Evolutionary conservation across 2,113 vertebrate genomes (phyloP).

Genomic region (Garra rufa): DNA sequence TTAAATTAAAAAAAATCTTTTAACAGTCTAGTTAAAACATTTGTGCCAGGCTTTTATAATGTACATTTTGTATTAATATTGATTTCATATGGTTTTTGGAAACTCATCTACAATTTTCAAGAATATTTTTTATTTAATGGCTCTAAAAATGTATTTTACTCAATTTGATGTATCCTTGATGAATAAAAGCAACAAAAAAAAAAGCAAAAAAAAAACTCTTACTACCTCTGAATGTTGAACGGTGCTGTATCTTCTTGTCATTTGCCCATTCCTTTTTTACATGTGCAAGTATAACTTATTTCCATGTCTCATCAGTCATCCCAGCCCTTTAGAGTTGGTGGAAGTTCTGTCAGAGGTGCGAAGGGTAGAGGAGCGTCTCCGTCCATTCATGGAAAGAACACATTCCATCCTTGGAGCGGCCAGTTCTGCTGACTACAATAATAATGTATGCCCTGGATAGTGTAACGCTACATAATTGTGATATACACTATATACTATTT

Average conservation of each 20-base stretch:
- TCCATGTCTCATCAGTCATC: conserved; percentile 73
- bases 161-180: background rate
- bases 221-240: background rate
- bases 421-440: conserved; percentile 83
- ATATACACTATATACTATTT: no score
- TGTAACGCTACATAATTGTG: background rate
- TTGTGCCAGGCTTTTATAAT: no score
- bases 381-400: conserved; percentile 88
- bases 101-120: no score
- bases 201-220: background rate
- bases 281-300: background rate
- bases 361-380: conserved; percentile 83
- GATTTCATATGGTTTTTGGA: no score
- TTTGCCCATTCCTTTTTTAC: background rate
- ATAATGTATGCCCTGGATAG: conserved; percentile 75
- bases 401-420: conserved; percentile 85
- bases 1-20: no score
- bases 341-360: conserved; percentile 87
- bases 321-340: conserved; percentile 84
- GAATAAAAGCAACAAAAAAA: background rate
- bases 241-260: background rate
- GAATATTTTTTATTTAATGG: no score
- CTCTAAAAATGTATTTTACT: background rate
- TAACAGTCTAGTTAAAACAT: no score
- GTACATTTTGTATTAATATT: no score